phyloP scores from a whole-genome alignment of 2,888 invertebrate genomes.

The Polydrusus tereticollis region DNA sequence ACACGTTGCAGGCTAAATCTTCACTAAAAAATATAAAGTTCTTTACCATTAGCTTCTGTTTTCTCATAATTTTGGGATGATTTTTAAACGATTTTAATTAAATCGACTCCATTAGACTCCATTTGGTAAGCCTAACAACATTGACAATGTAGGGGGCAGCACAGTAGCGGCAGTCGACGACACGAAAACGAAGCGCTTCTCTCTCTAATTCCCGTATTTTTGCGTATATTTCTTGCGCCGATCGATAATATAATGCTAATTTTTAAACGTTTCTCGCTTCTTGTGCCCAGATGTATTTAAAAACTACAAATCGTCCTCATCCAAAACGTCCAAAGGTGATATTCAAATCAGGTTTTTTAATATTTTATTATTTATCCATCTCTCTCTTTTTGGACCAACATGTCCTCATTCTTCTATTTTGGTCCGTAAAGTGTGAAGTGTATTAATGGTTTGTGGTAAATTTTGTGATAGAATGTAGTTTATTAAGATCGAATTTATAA shows the following conservation, averaged over 20 bases:
- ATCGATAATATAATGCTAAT: constrained; percentile 46
- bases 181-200: constrained; percentile 29
- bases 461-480: background rate
- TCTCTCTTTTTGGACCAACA: constrained; percentile 21
- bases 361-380: constrained; percentile 4
- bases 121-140: constrained; percentile 77
- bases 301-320: background rate
- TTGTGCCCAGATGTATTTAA: background rate
- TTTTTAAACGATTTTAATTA: constrained; percentile 76
- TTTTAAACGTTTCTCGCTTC: constrained; percentile 19
- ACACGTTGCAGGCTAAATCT: constrained; percentile 60
- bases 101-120: constrained; percentile 76
- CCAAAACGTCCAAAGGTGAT: background rate
- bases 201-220: constrained; percentile 40
- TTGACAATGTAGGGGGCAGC: constrained; percentile 88
- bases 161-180: constrained; percentile 64
- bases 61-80: constrained; percentile 66
- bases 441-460: background rate
- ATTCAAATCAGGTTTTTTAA: background rate
- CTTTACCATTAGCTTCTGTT: constrained; percentile 68
- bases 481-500: background rate
- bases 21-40: constrained; percentile 58
- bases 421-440: background rate
- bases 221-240: constrained; percentile 37
- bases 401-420: constrained; percentile 16